Percentiles rank a stretch among this genome's conserved stretches.
Conservation (phyloP, 2,888 invertebrate species). For the Campopleginae sp. region DNA sequence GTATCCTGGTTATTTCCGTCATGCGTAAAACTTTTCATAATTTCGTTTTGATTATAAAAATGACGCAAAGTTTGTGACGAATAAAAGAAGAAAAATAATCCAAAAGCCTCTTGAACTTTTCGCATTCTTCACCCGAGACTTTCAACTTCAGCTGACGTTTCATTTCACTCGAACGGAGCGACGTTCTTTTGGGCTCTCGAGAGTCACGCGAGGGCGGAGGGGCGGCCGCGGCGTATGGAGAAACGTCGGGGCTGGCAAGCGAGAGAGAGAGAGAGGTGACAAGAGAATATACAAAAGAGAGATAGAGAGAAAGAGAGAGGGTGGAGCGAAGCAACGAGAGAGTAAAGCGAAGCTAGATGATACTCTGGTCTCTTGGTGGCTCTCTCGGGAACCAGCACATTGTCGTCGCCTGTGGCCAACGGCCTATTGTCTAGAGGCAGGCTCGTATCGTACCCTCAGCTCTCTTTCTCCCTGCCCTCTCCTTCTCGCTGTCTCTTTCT, state of each 20-base stretch:
- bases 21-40: constrained; percentile 18
- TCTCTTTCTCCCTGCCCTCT: constrained; percentile 24
- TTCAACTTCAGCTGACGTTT: background rate
- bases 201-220: constrained; percentile 60
- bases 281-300: constrained; percentile 38
- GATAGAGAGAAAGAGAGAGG: constrained; percentile 50
- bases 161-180: background rate
- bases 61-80: constrained; percentile 3
- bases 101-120: constrained; percentile 14
- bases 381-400: constrained; percentile 68
- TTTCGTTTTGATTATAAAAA: constrained; percentile 44
- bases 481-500: constrained; percentile 32
- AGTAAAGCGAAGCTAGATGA: constrained; percentile 57
- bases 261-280: constrained; percentile 54
- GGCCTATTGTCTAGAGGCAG: constrained; percentile 78
- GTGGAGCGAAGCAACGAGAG: constrained; percentile 63
- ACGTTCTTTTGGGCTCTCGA: constrained; percentile 73
- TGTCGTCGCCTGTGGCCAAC: constrained; percentile 80
- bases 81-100: constrained; percentile 41
- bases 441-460: constrained; percentile 51
- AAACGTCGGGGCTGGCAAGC: constrained; percentile 49
- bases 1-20: constrained; percentile 4
- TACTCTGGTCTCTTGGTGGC: constrained; percentile 58
- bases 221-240: constrained; percentile 40
- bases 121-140: background rate